These are phyloP conservation scores for Flexamia atlantica DNA, from an alignment of 2,888 invertebrate genomes.

Conservation along the genomic window DNA sequence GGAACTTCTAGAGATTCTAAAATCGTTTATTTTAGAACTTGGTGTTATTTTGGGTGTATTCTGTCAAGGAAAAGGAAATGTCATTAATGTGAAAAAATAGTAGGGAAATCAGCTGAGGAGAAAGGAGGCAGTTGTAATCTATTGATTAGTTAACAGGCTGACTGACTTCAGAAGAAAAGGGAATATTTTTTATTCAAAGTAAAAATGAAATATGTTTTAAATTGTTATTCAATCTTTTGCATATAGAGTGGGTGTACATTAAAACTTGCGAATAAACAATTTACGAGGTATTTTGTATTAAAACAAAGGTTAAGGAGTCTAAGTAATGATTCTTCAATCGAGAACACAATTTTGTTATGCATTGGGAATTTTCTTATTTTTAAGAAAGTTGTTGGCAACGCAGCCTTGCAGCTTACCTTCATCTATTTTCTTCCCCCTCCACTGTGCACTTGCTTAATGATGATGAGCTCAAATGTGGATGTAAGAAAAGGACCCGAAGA, in stretches of 20 bases:
- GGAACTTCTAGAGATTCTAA: no score
- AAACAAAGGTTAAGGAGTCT: not conserved
- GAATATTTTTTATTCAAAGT: slow-evolving; percentile 22
- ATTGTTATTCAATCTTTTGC: not conserved
- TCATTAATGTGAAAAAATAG: slow-evolving; percentile 32
- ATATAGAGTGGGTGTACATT: not conserved
- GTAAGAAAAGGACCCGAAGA: slow-evolving; percentile 61
- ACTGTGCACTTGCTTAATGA: slow-evolving; percentile 59
- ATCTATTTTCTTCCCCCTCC: slow-evolving; percentile 60
- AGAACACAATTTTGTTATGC: not conserved
- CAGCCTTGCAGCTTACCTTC: slow-evolving; percentile 60
- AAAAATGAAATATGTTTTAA: not conserved
- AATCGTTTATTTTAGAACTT: no score
- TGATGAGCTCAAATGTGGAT: slow-evolving; percentile 61
- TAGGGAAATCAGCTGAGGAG: slow-evolving; percentile 36
- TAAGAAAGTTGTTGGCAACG: slow-evolving; percentile 59
- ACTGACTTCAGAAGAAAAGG: slow-evolving; percentile 2
- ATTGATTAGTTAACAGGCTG: slow-evolving; percentile 42
- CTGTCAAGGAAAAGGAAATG: slow-evolving; percentile 19
- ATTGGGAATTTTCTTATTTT: slow-evolving; percentile 47
- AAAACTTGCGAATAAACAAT: not conserved
- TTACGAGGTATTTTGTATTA: not conserved
- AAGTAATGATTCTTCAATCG: not conserved
- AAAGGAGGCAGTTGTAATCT: slow-evolving; percentile 29
- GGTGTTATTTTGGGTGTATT: no score